Conservation (phyloP, 2,888 invertebrate genomes). For the Lepidochitona cinerea region DNA sequence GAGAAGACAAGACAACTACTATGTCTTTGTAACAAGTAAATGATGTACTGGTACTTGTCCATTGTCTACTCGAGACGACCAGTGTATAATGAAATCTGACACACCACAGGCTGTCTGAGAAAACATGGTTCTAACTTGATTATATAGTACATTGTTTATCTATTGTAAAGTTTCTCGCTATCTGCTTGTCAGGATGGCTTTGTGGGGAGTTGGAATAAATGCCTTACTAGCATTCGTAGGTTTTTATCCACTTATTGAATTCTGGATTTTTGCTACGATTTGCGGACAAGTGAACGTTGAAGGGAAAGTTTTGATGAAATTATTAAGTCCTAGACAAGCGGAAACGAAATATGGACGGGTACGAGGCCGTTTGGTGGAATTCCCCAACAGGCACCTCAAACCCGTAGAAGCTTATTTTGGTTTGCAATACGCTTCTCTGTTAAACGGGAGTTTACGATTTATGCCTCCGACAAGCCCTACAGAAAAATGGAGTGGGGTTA, state of each 20-base stretch:
- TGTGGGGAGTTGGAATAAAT: too few species aligned
- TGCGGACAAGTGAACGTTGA: neutral
- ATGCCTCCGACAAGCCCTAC: slow-evolving; percentile 97
- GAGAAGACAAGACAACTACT: too few species aligned
- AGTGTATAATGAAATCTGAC: too few species aligned
- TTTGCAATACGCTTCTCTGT: slow-evolving; percentile 94
- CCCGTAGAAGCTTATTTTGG: slow-evolving; percentile 91
- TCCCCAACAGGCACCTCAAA: slow-evolving; percentile 51
- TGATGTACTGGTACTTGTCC: too few species aligned
- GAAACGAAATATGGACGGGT: slow-evolving; percentile 90
- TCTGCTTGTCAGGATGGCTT: too few species aligned
- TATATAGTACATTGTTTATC: neutral
- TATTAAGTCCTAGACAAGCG: slow-evolving; percentile 74
- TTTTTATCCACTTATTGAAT: neutral
- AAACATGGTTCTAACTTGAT: neutral
- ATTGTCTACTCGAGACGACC: too few species aligned
- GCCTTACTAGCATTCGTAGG: neutral
- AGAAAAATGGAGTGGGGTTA: slow-evolving; percentile 85
- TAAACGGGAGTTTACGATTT: slow-evolving; percentile 88
- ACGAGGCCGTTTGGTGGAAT: slow-evolving; percentile 76
- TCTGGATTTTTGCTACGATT: neutral
- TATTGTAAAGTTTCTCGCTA: too few species aligned
- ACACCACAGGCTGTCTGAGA: too few species aligned
- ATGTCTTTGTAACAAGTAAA: too few species aligned
- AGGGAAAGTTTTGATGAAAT: slow-evolving; percentile 34